phyloP scores from a whole-genome alignment of 64 coral and sea anemone genomes.

The Montipora sp. region DNA sequence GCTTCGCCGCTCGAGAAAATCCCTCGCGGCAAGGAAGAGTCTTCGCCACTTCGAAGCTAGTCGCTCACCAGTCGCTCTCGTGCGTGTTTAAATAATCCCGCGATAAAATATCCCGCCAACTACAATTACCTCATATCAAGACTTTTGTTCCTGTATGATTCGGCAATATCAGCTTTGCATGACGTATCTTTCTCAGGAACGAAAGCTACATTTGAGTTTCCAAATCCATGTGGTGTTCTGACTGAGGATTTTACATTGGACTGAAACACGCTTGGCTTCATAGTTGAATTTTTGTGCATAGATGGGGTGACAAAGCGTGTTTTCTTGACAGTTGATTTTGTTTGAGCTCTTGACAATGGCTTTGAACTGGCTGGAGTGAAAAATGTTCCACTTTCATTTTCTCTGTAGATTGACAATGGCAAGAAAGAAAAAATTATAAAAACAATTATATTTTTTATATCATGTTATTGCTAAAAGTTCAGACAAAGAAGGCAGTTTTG shows the following conservation, averaged over 20 bases:
- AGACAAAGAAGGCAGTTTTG: too few species aligned
- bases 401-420: neutral
- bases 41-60: too few species aligned
- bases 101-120: neutral
- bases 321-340: conserved; percentile 19
- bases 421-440: neutral
- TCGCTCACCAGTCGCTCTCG: too few species aligned
- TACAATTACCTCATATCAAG: conserved; percentile 27
- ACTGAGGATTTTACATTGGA: neutral
- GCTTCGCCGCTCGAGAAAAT: too few species aligned
- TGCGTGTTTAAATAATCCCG: too few species aligned
- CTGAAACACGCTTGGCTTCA: neutral
- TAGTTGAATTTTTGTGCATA: neutral
- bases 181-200: neutral
- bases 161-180: neutral
- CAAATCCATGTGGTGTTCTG: neutral
- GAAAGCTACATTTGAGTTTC: neutral
- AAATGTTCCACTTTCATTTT: neutral
- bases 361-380: conserved; percentile 14
- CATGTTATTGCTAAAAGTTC: too few species aligned
- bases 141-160: conserved; percentile 15
- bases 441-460: neutral
- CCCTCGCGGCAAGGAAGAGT: too few species aligned
- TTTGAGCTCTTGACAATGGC: neutral
- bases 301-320: neutral